phyloP scores from a whole-genome alignment of 2,113 vertebrate genomes.

The Nothobranchius kuhntae region DNA sequence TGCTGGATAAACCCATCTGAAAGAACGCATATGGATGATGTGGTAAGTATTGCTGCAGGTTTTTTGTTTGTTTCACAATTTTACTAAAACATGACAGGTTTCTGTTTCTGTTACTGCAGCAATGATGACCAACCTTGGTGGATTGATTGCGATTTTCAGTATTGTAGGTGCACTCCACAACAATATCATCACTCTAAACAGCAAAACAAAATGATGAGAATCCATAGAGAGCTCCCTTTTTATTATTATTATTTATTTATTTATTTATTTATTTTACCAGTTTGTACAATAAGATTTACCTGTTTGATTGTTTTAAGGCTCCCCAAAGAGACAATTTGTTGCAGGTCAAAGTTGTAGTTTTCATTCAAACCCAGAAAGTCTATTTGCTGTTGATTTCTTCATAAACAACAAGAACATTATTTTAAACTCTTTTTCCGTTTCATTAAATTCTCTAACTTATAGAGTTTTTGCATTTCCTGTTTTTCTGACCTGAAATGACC shows the following conservation, averaged over 20 bases:
- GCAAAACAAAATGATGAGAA: background rate
- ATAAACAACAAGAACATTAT: background rate
- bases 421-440: background rate
- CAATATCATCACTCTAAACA: conserved; percentile 70
- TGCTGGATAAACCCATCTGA: conserved; percentile 81
- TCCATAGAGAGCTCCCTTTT: background rate
- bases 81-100: too few species aligned
- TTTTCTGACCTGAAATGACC: conserved; percentile 78
- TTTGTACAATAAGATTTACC: conserved; percentile 34
- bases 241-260: too few species aligned
- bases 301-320: conserved; percentile 69
- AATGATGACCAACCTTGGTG: conserved; percentile 44
- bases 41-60: too few species aligned
- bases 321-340: conserved; percentile 74
- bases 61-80: too few species aligned
- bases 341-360: conserved; percentile 82
- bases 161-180: conserved; percentile 76
- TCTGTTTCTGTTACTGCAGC: too few species aligned
- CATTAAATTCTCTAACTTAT: too few species aligned
- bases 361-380: conserved; percentile 78
- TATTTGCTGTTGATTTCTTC: conserved; percentile 80
- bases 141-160: conserved; percentile 46
- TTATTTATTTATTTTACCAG: too few species aligned
- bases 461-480: background rate
- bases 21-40: conserved; percentile 5